Evolutionary conservation across 2,113 vertebrate genomes (phyloP).

Genomic region (Morone saxatilis): DNA sequence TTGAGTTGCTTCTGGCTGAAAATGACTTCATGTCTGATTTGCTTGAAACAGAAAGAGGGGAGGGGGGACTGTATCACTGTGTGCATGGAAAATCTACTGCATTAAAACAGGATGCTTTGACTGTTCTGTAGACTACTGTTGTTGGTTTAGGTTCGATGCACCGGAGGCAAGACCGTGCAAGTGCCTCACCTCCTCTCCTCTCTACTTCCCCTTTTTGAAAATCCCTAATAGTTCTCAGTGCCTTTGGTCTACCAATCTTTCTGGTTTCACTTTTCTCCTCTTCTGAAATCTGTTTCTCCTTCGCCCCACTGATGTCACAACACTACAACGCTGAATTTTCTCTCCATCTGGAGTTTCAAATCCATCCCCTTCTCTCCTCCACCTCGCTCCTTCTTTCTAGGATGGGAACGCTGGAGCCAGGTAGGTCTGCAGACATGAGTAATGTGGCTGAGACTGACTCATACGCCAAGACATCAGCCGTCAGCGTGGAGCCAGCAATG

Average conservation of each 20-base stretch:
- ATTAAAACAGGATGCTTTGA: slow-evolving; percentile 44
- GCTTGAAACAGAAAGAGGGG: slow-evolving; percentile 45
- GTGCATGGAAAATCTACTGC: slow-evolving; percentile 35
- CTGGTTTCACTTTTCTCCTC: slow-evolving; percentile 22
- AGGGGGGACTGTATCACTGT: not conserved
- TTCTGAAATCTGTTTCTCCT: not conserved
- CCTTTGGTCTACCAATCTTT: not conserved
- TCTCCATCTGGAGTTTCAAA: not conserved
- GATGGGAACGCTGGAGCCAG: slow-evolving; percentile 68
- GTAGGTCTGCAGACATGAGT: slow-evolving; percentile 79
- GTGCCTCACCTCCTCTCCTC: not conserved
- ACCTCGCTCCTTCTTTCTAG: slow-evolving; percentile 3
- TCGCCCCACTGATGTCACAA: too few species aligned
- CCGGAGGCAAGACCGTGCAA: slow-evolving; percentile 3
- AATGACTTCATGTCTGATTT: slow-evolving; percentile 82
- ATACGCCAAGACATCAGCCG: slow-evolving; percentile 73
- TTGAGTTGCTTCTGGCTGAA: slow-evolving; percentile 74
- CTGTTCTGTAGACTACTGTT: not conserved
- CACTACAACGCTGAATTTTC: not conserved
- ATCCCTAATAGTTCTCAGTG: not conserved
- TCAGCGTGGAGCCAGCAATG: slow-evolving; percentile 79
- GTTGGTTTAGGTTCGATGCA: slow-evolving; percentile 17
- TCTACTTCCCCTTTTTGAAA: not conserved
- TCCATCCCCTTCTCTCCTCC: slow-evolving; percentile 11
- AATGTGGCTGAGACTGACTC: slow-evolving; percentile 79